Evolutionary conservation across 2,113 vertebrate genomes (phyloP), one percentile per base, ranked within the genome.

Genomic region (Rana temporaria): DNA sequence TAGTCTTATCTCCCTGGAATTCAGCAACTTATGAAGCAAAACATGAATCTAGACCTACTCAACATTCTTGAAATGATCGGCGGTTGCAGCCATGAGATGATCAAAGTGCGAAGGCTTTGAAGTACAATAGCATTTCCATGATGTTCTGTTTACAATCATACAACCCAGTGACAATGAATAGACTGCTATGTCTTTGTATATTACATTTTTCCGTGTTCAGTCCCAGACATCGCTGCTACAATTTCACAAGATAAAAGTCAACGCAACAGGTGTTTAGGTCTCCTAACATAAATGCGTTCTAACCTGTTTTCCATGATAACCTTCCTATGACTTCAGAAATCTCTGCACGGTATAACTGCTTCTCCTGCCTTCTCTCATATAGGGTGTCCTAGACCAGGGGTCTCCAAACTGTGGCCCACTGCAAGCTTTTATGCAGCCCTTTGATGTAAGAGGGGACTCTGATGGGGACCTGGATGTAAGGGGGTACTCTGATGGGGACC

Each of bases 111-210:
- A 30, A 56, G 69, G 17, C 52, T 32, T 32, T 19, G 11, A 72
- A 56, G 24, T 18, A 24, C n/a, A 63, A 20, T 48, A 48, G 2
- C 19, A 63, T 63, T 63, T 17, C 53, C 12, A 56, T 72, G 30
- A 72, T 56, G 69, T 72, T 57, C 52, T 5, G 16, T 52, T 56
- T 56, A 56, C 52, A n/a, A 2, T 56, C 17, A 7, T 53, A 9
- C 22, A 30, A 55, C 69, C 22, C 24, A 19, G 52, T 72, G 69
- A 72, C 16, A 72, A 72, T 56, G 52, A 72, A 72, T 72, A 72
- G 52, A 12, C 18, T 16, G 42, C 24, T 30, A 55, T 72, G 69
- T 30, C 20, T 71, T 55, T 71, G 69, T 71, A 71, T 71, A 26
- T 38, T 71, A 55, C 55, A 18, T 38, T 19, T 67, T 30, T 34